Evolutionary conservation across 2,888 invertebrate genomes (phyloP).

Genomic region (Xestia xanthographa): DNA sequence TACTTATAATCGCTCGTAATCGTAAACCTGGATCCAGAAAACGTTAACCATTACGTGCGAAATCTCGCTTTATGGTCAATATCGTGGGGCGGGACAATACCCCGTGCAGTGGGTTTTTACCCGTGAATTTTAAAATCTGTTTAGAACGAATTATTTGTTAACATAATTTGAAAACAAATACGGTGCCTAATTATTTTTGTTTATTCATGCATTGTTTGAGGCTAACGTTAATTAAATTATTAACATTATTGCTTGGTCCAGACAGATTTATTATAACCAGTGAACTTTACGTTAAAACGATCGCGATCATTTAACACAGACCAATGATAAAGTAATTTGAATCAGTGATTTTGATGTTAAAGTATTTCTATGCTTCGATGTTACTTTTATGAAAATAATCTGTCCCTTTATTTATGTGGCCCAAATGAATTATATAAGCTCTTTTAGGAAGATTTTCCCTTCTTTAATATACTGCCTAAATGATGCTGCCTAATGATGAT

Average conservation of each 20-base stretch:
- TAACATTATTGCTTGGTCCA: neutral
- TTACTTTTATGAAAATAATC: neutral
- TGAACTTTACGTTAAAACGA: constrained; percentile 5
- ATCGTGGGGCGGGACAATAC: neutral
- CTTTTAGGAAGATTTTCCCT: neutral
- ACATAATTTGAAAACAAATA: neutral
- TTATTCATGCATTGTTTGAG: neutral
- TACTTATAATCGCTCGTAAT: neutral
- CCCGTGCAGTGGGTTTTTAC: neutral
- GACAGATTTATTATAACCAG: neutral
- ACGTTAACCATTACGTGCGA: neutral
- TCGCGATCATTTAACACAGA: neutral
- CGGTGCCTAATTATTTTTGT: neutral
- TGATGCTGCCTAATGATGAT: too few species aligned
- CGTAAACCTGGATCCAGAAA: neutral
- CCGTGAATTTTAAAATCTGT: neutral
- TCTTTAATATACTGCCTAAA: neutral
- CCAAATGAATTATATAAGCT: neutral
- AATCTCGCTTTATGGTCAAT: neutral
- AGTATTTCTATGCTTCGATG: neutral
- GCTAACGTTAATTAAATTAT: neutral
- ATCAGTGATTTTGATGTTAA: neutral
- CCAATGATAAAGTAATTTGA: neutral
- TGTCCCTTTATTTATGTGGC: neutral
- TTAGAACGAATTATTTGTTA: neutral